Evolutionary conservation across 1,140 invertebrate species (phyloP).

Genomic region (Saccostrea glomerata): DNA sequence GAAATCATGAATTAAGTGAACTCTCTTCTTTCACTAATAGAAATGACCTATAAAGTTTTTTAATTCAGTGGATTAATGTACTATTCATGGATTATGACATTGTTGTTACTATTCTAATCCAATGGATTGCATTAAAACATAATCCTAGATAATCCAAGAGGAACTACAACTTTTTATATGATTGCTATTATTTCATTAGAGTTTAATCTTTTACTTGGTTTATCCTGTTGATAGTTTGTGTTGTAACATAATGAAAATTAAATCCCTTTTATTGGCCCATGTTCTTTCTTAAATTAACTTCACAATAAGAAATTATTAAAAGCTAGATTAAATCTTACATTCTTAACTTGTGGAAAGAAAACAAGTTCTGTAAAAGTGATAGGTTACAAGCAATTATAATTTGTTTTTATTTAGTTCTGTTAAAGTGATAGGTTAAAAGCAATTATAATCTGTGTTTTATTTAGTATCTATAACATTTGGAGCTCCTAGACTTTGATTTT

Average conservation of each 20-base stretch:
- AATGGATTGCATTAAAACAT: slow-evolving; percentile 13
- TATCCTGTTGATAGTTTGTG: neutral
- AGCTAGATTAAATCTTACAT: slow-evolving; percentile 9
- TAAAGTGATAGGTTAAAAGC: neutral
- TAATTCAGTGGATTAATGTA: neutral
- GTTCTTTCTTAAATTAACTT: neutral
- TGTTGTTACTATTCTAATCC: neutral
- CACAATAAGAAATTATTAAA: slow-evolving; percentile 18
- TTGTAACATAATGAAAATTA: neutral
- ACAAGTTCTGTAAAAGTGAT: neutral
- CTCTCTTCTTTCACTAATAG: too few relatives aligned
- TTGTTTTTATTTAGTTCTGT: neutral
- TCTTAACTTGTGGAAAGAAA: neutral
- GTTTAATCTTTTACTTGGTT: neutral
- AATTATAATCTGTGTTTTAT: neutral
- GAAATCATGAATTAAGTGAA: too few relatives aligned
- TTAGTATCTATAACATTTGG: neutral
- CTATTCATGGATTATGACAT: neutral
- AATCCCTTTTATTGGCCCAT: neutral
- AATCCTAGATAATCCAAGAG: slow-evolving; percentile 5
- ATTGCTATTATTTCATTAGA: neutral
- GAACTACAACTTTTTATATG: neutral
- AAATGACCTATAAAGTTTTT: neutral
- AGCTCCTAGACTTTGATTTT: neutral
- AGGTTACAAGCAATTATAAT: neutral